phyloP scores from a whole-genome alignment of 2,113 vertebrate species.

The Machaerirhynchus nigripectus region DNA sequence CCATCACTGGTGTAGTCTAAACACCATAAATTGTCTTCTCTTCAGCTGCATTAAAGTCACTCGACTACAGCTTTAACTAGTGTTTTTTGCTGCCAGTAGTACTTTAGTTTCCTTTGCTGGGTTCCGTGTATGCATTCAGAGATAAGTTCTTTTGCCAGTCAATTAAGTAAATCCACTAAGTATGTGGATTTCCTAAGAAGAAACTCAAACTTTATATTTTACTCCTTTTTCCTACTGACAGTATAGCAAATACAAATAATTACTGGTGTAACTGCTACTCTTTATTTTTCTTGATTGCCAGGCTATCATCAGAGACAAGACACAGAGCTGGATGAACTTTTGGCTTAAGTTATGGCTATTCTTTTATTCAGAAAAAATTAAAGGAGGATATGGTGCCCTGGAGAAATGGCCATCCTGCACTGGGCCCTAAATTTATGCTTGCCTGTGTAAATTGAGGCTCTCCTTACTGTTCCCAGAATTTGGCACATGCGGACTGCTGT shows the following conservation, averaged over 20 bases:
- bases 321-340: background rate
- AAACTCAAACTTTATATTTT: background rate
- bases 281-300: background rate
- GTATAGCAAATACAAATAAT: background rate
- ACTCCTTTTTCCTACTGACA: background rate
- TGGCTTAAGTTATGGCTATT: background rate
- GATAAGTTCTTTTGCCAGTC: background rate
- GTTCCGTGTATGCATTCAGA: background rate
- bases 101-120: background rate
- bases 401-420: background rate
- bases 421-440: background rate
- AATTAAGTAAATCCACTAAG: background rate
- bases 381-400: background rate
- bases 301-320: background rate
- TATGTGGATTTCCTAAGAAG: background rate
- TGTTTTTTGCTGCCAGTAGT: background rate
- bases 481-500: background rate
- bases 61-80: background rate
- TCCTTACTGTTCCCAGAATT: background rate
- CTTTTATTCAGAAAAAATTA: background rate
- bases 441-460: background rate
- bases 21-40: constrained; percentile 45
- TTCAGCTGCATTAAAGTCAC: background rate
- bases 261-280: background rate
- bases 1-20: constrained; percentile 35